Conservation (phyloP, 2,888 invertebrate genomes). For the Rotaria sp. region DNA sequence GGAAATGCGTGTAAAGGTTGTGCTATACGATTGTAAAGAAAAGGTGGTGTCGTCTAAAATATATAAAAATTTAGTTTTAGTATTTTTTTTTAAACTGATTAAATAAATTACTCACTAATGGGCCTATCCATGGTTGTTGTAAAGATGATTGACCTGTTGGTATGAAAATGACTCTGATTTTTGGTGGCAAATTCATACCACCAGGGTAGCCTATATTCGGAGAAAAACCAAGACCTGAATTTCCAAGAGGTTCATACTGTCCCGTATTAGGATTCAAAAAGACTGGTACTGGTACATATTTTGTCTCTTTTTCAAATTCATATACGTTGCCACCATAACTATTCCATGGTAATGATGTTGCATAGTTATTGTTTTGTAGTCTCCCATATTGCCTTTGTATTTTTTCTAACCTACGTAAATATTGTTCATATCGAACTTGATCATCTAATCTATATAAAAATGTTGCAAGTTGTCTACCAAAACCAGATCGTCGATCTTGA, state of each 20-base stretch:
- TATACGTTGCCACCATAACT: neutral
- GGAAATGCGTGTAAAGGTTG: neutral
- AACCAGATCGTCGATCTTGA: neutral
- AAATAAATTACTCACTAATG: neutral
- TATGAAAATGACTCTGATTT: neutral
- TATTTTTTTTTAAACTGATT: neutral
- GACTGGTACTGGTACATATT: neutral
- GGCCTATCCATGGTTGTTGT: neutral
- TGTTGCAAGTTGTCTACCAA: neutral
- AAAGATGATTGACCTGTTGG: neutral
- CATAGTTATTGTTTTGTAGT: too few relatives aligned
- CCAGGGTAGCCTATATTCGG: neutral
- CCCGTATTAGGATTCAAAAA: neutral
- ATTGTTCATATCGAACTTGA: neutral
- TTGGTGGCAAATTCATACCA: neutral
- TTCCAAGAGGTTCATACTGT: neutral
- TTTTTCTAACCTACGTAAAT: neutral
- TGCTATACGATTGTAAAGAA: conserved; percentile 11
- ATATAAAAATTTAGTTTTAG: neutral
- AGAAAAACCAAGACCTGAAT: too few relatives aligned
- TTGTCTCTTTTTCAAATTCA: neutral
- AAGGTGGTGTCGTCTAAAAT: neutral
- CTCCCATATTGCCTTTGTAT: neutral
- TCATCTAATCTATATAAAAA: neutral
- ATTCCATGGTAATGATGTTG: neutral